Evolutionary conservation across 2,888 invertebrate genomes (phyloP), one percentile per base, ranked within the genome.

Genomic region (Zele albiditarsus): DNA sequence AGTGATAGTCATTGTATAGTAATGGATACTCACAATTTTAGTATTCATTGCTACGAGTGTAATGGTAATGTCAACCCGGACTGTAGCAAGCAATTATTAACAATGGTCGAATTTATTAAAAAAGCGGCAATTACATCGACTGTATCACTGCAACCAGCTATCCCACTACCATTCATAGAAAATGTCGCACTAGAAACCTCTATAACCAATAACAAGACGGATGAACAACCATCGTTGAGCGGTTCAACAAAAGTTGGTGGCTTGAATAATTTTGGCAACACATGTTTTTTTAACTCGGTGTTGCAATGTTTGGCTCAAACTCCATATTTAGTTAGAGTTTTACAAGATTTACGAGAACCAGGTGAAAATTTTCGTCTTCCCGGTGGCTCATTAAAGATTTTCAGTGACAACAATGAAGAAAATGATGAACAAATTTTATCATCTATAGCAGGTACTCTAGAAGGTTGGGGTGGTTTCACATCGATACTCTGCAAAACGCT

Each of bases 201-300:
- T 12, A 60, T 25, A 6, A 23, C 25, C 25, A 42, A 28, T 28
- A n/a, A 42, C 27, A 28, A 28, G 42, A 65, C 62, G 42, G 68
- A 27, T 38, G 42, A 57, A 16, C 20, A 28, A 20, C 53, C 49
- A 33, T 8, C 31, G 6, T 20, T 58, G n/a, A 58, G 53, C 2
- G 38, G 53, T n/a, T 57, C 20, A 6, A 72, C 58, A n/a, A 60
- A 70, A 28, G 49, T 77, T 46, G 31, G 57, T 23, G 98, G 98
- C 0, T 90, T 98, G 58, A 92, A 92, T 69, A 98, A 98, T 90
- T 91, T 98, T 86, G 98, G 98, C 67, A 98, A 98, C 88, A 98
- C 98, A 0, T 98, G 98, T 88, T 98, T 98, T 90, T 97, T 98
- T 89, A 98, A 98, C 91, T 96, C 98, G 31, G 97, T 98, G 10